Evolutionary conservation across 2,113 vertebrate species (phyloP), one percentile per base, ranked within the genome.

Genomic region (Saimiri boliviensis): DNA sequence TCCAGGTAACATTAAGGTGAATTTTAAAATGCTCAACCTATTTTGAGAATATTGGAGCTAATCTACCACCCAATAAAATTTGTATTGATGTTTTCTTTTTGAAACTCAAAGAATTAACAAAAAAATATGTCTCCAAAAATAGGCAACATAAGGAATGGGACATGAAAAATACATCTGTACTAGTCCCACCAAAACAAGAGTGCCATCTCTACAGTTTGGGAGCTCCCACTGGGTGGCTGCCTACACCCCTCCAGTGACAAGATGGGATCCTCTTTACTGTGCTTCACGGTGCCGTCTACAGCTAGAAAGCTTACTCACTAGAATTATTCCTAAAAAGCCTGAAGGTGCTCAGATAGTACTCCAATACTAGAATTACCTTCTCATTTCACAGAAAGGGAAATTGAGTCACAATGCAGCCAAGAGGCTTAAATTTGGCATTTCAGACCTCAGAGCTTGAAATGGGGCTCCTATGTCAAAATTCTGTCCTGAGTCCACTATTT

Each of bases 21-120:
- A 63, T 86, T 94, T 81, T 89, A 25, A 96, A 86, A 93, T 66
- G 32, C 17, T 91, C 27, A 93, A 21, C 5, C 52, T 91, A 94
- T 23, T 86, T 63, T 81, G 77, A 47, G 20, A 60, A 80, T 63
- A 96, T 4, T 54, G 68, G 60, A 82, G 13, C 58, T 94, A 92
- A 80, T 8, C 16, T 45, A n/a, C 74, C 3, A n/a, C 35, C 87
- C 45, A 80, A 8, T 54, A 74, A 89, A 68, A 91, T 74, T 80
- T 86, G 35, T 52, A 83, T 68, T 66, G 37, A 74, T 40, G 13
- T 49, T 95, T 84, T 63, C 58, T 91, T 94, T 86, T 82, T 66
- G 35, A n/a, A 73, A 56, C 54, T 58, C 2, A 42, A 92, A 91
- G 35, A 71, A 40, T 54, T 79, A 80, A 86, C 30, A 49, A 20